A percentile compares a stretch with the other conserved stretches of the same genome.
Conservation (phyloP, 2,113 vertebrate genomes). For the Lipophrys pholis region DNA sequence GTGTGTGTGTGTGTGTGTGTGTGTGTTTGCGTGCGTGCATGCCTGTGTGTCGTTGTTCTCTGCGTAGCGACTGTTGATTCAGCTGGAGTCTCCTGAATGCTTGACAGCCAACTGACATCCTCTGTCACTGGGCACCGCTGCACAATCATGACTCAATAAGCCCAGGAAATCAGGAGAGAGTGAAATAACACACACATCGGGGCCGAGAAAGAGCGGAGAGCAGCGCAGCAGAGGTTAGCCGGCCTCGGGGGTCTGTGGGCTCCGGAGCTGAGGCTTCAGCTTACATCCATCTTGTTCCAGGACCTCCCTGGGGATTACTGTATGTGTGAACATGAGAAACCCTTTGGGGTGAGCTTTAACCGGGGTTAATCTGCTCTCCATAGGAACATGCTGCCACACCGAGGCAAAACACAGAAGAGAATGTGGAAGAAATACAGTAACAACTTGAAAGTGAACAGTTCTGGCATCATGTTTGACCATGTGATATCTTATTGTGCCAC, state of each 20-base stretch:
- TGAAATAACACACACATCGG: conserved; percentile 53
- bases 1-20: too few relatives aligned
- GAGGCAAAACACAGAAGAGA: neutral
- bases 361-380: conserved; percentile 40
- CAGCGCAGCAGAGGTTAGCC: conserved; percentile 65
- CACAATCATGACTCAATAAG: conserved; percentile 81
- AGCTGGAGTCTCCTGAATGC: conserved; percentile 75
- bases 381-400: conserved; percentile 1
- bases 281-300: conserved; percentile 63
- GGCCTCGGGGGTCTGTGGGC: conserved; percentile 47
- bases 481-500: neutral
- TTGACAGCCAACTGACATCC: conserved; percentile 80
- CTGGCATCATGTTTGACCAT: neutral
- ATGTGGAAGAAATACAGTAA: conserved; percentile 2
- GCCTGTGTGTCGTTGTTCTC: conserved; percentile 16
- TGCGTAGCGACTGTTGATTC: conserved; percentile 77
- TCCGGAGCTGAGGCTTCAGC: conserved; percentile 40
- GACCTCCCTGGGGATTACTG: conserved; percentile 60
- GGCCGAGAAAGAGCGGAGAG: conserved; percentile 38
- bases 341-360: conserved; percentile 43
- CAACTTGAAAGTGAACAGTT: neutral
- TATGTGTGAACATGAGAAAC: conserved; percentile 67
- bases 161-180: conserved; percentile 66
- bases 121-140: conserved; percentile 68
- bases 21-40: too few relatives aligned